Conservation (phyloP, 1,140 invertebrate genomes). For the Drosophila bifasciata region DNA sequence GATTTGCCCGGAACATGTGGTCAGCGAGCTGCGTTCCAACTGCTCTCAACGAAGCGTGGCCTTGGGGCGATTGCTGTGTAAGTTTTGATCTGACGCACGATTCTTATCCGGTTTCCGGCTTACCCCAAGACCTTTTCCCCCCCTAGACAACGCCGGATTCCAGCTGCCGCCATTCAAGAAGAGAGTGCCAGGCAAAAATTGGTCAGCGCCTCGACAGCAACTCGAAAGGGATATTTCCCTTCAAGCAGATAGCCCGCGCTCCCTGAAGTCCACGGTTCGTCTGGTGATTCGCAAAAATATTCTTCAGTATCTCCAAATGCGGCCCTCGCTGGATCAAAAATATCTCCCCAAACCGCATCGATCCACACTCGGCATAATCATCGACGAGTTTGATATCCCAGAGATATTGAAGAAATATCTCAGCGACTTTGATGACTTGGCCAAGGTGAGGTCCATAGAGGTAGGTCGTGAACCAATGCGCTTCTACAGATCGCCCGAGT, state of each 20-base stretch:
- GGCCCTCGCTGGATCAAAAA: conserved; percentile 33
- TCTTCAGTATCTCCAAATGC: conserved; percentile 37
- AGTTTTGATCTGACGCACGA: conserved; percentile 4
- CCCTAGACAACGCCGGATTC: conserved; percentile 64
- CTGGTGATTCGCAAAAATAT: conserved; percentile 57
- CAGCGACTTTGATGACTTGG: conserved; percentile 65
- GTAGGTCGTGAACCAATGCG: not conserved
- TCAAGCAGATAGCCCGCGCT: conserved; percentile 39
- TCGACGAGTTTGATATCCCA: conserved; percentile 66
- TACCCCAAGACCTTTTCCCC: not conserved
- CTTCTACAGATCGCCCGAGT: conserved; percentile 31
- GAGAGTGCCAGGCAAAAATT: conserved; percentile 21
- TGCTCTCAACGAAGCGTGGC: conserved; percentile 22
- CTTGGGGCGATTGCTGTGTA: conserved; percentile 64
- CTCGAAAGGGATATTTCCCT: conserved; percentile 56
- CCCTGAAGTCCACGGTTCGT: conserved; percentile 62
- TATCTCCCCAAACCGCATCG: conserved; percentile 55
- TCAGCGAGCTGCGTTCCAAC: conserved; percentile 51
- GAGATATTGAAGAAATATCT: conserved; percentile 63
- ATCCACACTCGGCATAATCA: conserved; percentile 61
- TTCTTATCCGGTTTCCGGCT: not conserved
- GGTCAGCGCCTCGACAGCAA: conserved; percentile 17
- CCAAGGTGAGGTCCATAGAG: conserved; percentile 31
- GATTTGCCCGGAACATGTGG: conserved; percentile 56
- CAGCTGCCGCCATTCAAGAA: conserved; percentile 53